Evolutionary conservation across 2,888 invertebrate species (phyloP).

Genomic region (Unio delphinus): DNA sequence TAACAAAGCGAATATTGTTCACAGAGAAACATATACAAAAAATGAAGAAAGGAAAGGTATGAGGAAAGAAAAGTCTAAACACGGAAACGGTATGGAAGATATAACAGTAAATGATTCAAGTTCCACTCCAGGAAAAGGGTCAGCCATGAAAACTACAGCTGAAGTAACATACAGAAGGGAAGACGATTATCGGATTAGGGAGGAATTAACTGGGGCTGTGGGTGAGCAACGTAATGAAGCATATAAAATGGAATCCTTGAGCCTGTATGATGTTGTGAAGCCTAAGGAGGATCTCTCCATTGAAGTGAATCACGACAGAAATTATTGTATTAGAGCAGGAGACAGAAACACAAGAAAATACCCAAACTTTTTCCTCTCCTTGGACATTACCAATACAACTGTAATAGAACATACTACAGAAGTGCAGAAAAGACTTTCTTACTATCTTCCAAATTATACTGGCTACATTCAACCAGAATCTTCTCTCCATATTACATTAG

Average conservation of each 20-base stretch:
- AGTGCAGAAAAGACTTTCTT: constrained; percentile 63
- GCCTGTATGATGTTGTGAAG: constrained; percentile 11
- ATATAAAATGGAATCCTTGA: constrained; percentile 2
- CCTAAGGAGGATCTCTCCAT: neutral
- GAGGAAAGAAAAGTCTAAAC: neutral
- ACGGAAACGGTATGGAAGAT: constrained; percentile 5
- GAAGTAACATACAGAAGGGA: constrained; percentile 68
- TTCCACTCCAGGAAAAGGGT: constrained; percentile 38
- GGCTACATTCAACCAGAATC: constrained; percentile 60
- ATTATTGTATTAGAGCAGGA: neutral
- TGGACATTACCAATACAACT: constrained; percentile 62
- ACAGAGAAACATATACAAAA: constrained; percentile 14
- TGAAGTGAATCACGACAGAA: neutral
- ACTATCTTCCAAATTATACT: constrained; percentile 60
- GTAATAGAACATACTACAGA: constrained; percentile 47
- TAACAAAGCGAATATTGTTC: constrained; percentile 13
- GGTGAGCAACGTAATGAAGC: neutral
- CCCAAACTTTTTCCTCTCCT: constrained; percentile 67
- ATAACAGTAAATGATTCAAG: constrained; percentile 9
- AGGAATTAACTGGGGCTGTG: constrained; percentile 69
- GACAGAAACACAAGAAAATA: constrained; percentile 13
- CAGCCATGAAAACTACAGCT: constrained; percentile 72
- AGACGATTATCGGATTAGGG: too few species aligned
- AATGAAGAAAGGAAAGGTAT: constrained; percentile 9
- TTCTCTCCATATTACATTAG: constrained; percentile 70